A percentile compares a stretch with the other conserved stretches of the same genome.
Evolutionary conservation across 2,797 vertebrate species (phyloP).

Genomic region (Borostomias antarcticus): DNA sequence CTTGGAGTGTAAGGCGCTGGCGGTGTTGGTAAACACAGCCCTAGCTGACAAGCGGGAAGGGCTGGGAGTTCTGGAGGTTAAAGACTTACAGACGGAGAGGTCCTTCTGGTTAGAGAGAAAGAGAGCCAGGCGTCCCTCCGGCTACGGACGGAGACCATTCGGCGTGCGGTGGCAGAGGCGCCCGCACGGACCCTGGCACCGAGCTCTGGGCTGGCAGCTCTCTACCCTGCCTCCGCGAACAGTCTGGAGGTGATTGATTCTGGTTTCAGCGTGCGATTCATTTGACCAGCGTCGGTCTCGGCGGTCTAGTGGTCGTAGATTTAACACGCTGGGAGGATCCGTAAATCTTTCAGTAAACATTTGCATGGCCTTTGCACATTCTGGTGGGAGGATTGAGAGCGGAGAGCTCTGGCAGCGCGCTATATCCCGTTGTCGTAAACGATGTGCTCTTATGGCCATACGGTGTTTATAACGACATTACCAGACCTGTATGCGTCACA

Average conservation of each 20-base stretch:
- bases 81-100: neutral
- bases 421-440: conserved; percentile 10
- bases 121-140: conserved; percentile 10
- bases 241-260: conserved; percentile 30
- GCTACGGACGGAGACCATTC: conserved; percentile 13
- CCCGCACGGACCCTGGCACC: conserved; percentile 22
- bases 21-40: neutral
- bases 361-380: conserved; percentile 19
- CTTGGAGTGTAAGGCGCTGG: neutral
- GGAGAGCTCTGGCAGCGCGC: conserved; percentile 18
- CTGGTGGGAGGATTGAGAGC: conserved; percentile 26
- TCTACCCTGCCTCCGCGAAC: conserved; percentile 24
- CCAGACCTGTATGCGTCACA: conserved; percentile 27
- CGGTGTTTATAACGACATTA: conserved; percentile 31
- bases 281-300: conserved; percentile 41
- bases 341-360: conserved; percentile 47
- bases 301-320: conserved; percentile 16
- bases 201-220: conserved; percentile 2
- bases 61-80: neutral
- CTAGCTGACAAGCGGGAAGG: neutral
- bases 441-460: conserved; percentile 20
- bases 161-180: neutral
- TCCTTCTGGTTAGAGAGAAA: conserved; percentile 10
- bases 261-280: conserved; percentile 43
- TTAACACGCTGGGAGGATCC: conserved; percentile 40